phyloP scores from a whole-genome alignment of 2,113 vertebrate genomes.

The Festucalex cinctus region DNA sequence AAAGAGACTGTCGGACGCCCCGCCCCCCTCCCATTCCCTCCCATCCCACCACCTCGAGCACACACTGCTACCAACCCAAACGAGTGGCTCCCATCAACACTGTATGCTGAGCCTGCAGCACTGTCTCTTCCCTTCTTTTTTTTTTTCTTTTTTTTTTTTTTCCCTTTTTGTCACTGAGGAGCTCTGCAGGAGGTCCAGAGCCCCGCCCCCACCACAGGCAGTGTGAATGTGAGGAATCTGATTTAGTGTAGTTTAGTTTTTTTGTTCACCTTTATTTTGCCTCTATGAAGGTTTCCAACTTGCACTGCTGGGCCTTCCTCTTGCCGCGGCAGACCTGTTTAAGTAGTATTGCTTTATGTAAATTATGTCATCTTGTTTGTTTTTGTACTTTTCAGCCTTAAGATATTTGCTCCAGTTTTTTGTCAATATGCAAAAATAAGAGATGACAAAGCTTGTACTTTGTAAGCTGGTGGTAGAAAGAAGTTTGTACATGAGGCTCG shows the following conservation, averaged over 20 bases:
- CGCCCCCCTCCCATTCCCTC: background rate
- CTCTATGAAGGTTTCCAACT: constrained; percentile 13
- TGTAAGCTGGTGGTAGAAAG: background rate
- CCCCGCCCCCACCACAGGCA: background rate
- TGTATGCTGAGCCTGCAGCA: background rate
- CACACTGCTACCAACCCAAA: constrained; percentile 9
- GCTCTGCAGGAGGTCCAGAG: background rate
- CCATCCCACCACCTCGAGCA: background rate
- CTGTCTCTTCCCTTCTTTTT: background rate
- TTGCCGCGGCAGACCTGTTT: background rate
- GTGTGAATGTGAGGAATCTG: constrained; percentile 14
- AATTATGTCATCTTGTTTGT: constrained; percentile 9
- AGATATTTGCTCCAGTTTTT: constrained; percentile 4
- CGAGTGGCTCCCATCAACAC: background rate
- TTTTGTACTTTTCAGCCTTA: constrained; percentile 15
- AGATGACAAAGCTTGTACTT: background rate
- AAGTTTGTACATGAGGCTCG: background rate
- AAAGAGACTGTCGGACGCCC: constrained; percentile 82
- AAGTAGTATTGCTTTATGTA: constrained; percentile 2
- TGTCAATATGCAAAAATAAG: constrained; percentile 5
- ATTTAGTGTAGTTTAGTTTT: background rate
- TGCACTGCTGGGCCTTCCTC: background rate
- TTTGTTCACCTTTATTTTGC: constrained; percentile 3
- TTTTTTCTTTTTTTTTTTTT: background rate
- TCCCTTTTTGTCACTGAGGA: background rate